These are phyloP conservation scores for Raja brachyura DNA, from an alignment of 2,113 vertebrate genomes.

Conservation along the genomic window DNA sequence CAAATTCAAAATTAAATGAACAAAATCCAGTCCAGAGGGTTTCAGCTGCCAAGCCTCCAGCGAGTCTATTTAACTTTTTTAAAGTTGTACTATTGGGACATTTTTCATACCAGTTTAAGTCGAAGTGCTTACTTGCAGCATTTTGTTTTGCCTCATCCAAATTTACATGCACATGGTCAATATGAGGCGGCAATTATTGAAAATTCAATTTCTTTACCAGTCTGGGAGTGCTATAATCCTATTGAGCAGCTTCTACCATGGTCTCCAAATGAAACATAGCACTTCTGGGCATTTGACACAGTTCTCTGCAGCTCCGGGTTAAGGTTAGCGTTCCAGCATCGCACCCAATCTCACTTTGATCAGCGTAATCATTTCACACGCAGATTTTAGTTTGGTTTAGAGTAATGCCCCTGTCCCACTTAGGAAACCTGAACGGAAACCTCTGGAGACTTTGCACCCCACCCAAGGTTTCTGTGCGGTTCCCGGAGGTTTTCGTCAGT, in stretches of 20 bases:
- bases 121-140: background rate
- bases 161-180: background rate
- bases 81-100: background rate
- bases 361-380: background rate
- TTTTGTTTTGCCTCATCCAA: background rate
- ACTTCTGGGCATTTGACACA: background rate
- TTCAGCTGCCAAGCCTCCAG: background rate
- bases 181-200: background rate
- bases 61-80: background rate
- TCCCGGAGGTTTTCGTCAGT: no score
- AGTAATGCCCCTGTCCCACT: no score
- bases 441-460: no score
- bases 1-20: background rate
- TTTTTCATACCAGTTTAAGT: background rate
- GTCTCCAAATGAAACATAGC: background rate
- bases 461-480: no score
- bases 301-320: no score
- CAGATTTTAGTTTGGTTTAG: no score
- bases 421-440: no score
- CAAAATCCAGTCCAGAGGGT: background rate
- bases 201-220: background rate
- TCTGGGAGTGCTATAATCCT: background rate
- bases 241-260: background rate
- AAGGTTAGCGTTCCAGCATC: background rate
- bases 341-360: background rate